phyloP scores from a whole-genome alignment of 2,797 vertebrate genomes.

The Arctocebus calabarensis region DNA sequence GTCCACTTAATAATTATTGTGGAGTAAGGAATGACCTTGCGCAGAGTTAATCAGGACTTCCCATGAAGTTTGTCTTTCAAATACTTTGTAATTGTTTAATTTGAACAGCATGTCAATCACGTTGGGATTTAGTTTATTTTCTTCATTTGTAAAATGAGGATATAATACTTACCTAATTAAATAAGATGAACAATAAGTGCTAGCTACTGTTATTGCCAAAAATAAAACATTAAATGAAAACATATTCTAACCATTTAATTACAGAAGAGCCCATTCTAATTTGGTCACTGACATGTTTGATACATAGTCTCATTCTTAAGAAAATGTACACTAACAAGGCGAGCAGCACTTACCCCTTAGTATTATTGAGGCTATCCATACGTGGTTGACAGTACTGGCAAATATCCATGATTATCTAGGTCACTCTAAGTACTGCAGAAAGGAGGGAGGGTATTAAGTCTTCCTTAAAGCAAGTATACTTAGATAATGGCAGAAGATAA shows the following conservation, averaged over 20 bases:
- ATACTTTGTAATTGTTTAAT: background rate
- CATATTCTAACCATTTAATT: slow-evolving; percentile 9
- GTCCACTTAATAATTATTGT: background rate
- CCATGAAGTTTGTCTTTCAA: background rate
- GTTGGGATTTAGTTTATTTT: background rate
- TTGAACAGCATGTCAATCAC: background rate
- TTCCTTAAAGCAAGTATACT: slow-evolving; percentile 59
- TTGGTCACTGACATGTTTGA: background rate
- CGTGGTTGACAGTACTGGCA: slow-evolving; percentile 44
- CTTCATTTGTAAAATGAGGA: background rate
- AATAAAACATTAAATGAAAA: background rate
- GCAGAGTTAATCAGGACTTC: background rate
- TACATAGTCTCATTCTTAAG: background rate
- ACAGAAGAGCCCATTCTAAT: background rate
- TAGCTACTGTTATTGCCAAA: background rate
- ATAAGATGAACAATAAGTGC: background rate
- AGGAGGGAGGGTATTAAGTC: slow-evolving; percentile 1
- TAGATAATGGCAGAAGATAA: slow-evolving; percentile 66
- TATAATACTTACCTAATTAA: background rate
- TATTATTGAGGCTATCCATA: slow-evolving; percentile 29
- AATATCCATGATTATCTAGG: slow-evolving; percentile 64
- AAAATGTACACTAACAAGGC: background rate
- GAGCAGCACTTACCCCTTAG: background rate
- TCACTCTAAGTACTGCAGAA: slow-evolving; percentile 58
- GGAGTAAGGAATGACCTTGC: background rate